Evolutionary conservation across 1,140 invertebrate genomes (phyloP), one percentile per base, ranked within the genome.

Genomic region (Heliconius melpomene): DNA sequence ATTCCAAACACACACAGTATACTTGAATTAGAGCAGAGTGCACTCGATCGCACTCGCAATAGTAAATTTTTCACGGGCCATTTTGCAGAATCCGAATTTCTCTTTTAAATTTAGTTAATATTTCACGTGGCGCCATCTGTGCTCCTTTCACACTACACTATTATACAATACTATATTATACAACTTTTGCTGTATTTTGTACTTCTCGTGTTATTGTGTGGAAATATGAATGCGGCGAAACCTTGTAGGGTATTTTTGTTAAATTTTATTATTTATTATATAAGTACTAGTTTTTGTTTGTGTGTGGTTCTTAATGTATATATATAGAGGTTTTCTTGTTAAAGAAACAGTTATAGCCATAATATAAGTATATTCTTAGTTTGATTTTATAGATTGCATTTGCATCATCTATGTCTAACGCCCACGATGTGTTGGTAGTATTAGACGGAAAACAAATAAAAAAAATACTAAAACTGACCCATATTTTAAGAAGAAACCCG

Each of bases 31-130:
- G 36, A 38, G 74, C 40, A 79, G 36, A 38, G 74, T 70, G 36
- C 79, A 52, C 52, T 83, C 81, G 74, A 81, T 84, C 71, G 60
- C 80, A 81, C 78, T 79, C 74, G 83, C 79, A 81, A 86, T 84
- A 86, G 82, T 87, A 84, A 87, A 87, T 86, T 88, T 85, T 78
- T 75, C 78, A 87, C 85, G 85, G 81, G 82, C 85, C 87, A 88
- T 88, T 88, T 86, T 83, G 80, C 82, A 80, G 72, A 75, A 80
- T 77, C 83, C 79, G 82, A 85, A 88, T 85, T 85, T 84, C 79
- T 79, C 83, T 85, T 87, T 88, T 83, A 86, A 88, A 87, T 88
- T 85, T 85, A 84, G 83, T 88, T 87, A 87, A 88, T 88, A 88
- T 85, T 88, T 87, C 86, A 87, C 83, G 81, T 87, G 85, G 85